Percentiles rank a stretch among this genome's conserved stretches.
phyloP scores from a whole-genome alignment of 2,797 vertebrate genomes.

The Syndactyla subalaris region DNA sequence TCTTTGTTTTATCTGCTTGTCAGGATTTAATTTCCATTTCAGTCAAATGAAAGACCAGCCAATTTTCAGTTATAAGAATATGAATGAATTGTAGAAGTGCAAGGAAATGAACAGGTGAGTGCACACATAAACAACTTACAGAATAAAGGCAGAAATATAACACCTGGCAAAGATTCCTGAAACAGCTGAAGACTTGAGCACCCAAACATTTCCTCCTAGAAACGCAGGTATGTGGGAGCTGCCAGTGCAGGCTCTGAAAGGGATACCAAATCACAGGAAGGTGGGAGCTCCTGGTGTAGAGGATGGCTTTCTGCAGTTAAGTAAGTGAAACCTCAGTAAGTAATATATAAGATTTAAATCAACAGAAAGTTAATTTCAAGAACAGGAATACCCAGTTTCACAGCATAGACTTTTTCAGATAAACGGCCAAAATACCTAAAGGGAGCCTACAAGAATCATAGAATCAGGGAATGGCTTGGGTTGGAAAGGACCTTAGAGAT shows the following conservation, averaged over 20 bases:
- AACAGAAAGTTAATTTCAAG: neutral
- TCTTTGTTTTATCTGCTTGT: neutral
- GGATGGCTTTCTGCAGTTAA: neutral
- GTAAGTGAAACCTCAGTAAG: neutral
- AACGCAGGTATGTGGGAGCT: neutral
- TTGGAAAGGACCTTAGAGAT: neutral
- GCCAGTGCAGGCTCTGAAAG: neutral
- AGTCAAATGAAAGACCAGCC: neutral
- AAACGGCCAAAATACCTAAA: neutral
- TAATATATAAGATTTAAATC: neutral
- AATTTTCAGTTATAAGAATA: neutral
- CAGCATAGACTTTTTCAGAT: fast-evolving
- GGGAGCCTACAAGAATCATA: neutral
- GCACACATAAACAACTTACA: neutral
- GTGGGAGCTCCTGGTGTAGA: neutral
- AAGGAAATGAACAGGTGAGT: neutral
- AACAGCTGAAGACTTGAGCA: neutral
- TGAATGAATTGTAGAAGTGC: neutral
- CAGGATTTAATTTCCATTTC: neutral
- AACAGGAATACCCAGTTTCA: neutral
- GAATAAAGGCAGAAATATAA: neutral
- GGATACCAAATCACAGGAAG: neutral
- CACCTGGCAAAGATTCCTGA: neutral
- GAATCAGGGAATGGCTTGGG: neutral
- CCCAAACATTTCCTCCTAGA: neutral